A percentile compares a stretch with the other conserved stretches of the same genome.
phyloP scores from a whole-genome alignment of 1,140 invertebrate species.

The Drosophila rufa region DNA sequence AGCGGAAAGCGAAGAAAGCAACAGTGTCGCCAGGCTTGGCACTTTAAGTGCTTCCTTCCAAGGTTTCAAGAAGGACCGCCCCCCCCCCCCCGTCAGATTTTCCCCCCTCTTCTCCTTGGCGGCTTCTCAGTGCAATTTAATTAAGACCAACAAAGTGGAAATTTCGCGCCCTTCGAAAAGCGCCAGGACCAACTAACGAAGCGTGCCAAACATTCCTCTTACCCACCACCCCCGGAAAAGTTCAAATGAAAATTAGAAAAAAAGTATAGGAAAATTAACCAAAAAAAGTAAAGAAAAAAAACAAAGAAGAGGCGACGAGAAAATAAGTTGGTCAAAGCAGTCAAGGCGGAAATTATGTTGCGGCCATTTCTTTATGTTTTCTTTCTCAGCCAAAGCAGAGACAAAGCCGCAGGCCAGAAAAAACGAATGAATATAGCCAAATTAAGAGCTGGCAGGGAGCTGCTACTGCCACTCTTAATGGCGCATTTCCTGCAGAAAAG shows the following conservation, averaged over 20 bases:
- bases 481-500: constrained; percentile 9
- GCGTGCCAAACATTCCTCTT: constrained; percentile 57
- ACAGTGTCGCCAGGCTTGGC: constrained; percentile 34
- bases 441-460: constrained; percentile 36
- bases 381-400: constrained; percentile 28
- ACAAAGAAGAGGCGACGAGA: constrained; percentile 13
- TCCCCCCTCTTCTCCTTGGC: background rate
- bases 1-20: background rate
- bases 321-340: constrained; percentile 37
- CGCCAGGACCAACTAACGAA: constrained; percentile 57
- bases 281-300: constrained; percentile 12
- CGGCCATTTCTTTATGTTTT: constrained; percentile 53
- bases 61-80: background rate
- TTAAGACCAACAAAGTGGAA: constrained; percentile 77
- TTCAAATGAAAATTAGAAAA: constrained; percentile 59
- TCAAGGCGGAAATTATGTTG: constrained; percentile 70
- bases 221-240: constrained; percentile 24
- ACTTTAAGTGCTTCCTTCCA: constrained; percentile 72
- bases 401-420: constrained; percentile 60
- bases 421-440: constrained; percentile 26
- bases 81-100: constrained; percentile 1
- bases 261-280: constrained; percentile 42
- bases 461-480: constrained; percentile 15
- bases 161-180: constrained; percentile 50
- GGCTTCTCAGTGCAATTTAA: constrained; percentile 72